Base-by-base conservation (phyloP, 2,888 invertebrate species). In the Polia nebulosa region DNA sequence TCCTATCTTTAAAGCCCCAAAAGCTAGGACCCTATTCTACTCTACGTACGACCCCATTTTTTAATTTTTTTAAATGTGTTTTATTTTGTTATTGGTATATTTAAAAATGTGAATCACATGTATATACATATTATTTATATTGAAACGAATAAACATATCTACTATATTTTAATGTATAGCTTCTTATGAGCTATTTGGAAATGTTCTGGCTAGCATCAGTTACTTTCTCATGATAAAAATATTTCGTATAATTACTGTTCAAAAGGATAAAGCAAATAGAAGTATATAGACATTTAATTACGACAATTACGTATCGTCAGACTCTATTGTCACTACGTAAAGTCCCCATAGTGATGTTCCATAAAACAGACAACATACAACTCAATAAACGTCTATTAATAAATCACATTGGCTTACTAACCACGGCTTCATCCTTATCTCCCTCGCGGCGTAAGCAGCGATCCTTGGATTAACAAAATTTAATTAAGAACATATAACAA, bases 401-500 rank as follows among this genome's bases (percentile, higher is more conserved):
- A 47, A 57, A 75, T 60, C 56, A 52, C 60, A 45, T 20, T 13
- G 45, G 49, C 39, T 74, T 52, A 60, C 58, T 51, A 17, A 22
- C 51, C 44, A 62, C 27, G 15, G 36, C 51, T 39, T 52, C 47
- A 64, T 53, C 53, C 58, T 59, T 79, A 78, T 80, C 78, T 76
- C 49, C 51, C 65, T 49, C 27, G 34, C 44, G 52, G 64, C 34
- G 36, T 73, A 57, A 77, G 57, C 76, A 76, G 77, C 0, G n/a
- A 69, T 63, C 70, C 45, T n/a, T 17, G 47, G 80, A 62, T 75
- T 66, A 78, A 44, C 51, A 62, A 76, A 76, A 77, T 78, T 78
- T 80, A 78, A 78, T 80, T 78, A 78, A 63, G 61, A 52, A 63
- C 55, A 80, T 41, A 69, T 76, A 74, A 58, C 67, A 53, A 25